phyloP scores from a whole-genome alignment of 2,797 vertebrate species.

The Crax fasciolata region DNA sequence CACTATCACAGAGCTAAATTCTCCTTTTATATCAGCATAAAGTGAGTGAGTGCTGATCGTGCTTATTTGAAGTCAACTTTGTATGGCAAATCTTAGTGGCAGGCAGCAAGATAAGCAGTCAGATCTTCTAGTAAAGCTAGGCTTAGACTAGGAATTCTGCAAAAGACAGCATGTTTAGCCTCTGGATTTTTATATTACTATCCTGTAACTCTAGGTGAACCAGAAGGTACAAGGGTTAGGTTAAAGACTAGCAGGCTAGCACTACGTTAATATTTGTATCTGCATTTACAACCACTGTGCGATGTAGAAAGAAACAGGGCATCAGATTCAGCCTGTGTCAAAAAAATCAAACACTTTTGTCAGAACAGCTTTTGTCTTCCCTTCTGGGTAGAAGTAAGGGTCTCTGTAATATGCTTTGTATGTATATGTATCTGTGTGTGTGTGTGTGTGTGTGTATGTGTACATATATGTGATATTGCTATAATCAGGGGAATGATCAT shows the following conservation, averaged over 20 bases:
- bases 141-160: not conserved
- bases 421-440: not conserved
- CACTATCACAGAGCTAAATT: not conserved
- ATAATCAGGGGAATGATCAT: not conserved
- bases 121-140: not conserved
- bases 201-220: not conserved
- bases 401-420: not conserved
- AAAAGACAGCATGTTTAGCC: not conserved
- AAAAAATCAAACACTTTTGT: not conserved
- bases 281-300: not conserved
- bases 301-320: not conserved
- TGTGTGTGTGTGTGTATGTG: not conserved
- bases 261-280: not conserved
- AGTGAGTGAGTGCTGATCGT: not conserved
- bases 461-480: not conserved
- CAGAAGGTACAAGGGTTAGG: not conserved
- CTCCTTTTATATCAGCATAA: constrained; percentile 8
- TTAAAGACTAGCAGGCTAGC: not conserved
- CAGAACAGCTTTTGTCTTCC: not conserved
- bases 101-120: not conserved
- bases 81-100: not conserved
- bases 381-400: not conserved
- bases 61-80: constrained; percentile 28
- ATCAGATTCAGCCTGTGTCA: too few relatives aligned
- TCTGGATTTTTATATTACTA: not conserved